phyloP scores from a whole-genome alignment of 2,888 invertebrate species.

The Litoditis marina region DNA sequence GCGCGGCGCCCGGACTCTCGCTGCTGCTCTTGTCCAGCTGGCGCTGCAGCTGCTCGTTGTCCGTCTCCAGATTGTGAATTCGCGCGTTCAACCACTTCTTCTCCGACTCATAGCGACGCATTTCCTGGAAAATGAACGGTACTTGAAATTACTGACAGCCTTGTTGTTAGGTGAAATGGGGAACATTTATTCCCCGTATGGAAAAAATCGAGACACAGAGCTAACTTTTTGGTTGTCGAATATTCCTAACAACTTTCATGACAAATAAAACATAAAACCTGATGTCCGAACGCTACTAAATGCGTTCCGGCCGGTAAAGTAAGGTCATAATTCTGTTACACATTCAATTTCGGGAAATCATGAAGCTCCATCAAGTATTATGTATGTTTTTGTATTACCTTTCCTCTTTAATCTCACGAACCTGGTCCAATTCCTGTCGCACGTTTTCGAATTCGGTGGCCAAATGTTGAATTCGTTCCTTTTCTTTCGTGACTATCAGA shows the following conservation, averaged over 20 bases:
- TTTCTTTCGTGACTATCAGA: slow-evolving; percentile 22
- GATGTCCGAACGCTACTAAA: too few relatives aligned
- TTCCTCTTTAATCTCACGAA: slow-evolving; percentile 15
- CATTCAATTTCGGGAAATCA: too few relatives aligned
- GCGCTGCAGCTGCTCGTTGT: slow-evolving; percentile 41
- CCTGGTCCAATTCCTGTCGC: slow-evolving; percentile 48
- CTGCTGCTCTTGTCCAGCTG: slow-evolving; percentile 6
- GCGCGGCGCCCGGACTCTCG: background rate
- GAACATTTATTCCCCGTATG: too few relatives aligned
- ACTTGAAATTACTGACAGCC: background rate
- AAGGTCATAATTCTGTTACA: too few relatives aligned
- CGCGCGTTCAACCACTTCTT: slow-evolving; percentile 48
- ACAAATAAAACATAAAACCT: too few relatives aligned
- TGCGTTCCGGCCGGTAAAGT: too few relatives aligned
- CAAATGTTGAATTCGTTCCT: slow-evolving; percentile 45
- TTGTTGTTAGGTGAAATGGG: too few relatives aligned
- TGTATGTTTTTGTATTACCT: too few relatives aligned
- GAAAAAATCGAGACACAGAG: too few relatives aligned
- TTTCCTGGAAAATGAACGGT: slow-evolving; percentile 25
- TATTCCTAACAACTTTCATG: too few relatives aligned
- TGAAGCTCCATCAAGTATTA: too few relatives aligned
- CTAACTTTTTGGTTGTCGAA: too few relatives aligned
- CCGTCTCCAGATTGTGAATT: slow-evolving; percentile 46
- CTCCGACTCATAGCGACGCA: slow-evolving; percentile 46
- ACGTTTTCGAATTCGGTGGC: slow-evolving; percentile 56